Evolutionary conservation across 2,113 vertebrate genomes (phyloP).

Genomic region (Nipponia nippon): DNA sequence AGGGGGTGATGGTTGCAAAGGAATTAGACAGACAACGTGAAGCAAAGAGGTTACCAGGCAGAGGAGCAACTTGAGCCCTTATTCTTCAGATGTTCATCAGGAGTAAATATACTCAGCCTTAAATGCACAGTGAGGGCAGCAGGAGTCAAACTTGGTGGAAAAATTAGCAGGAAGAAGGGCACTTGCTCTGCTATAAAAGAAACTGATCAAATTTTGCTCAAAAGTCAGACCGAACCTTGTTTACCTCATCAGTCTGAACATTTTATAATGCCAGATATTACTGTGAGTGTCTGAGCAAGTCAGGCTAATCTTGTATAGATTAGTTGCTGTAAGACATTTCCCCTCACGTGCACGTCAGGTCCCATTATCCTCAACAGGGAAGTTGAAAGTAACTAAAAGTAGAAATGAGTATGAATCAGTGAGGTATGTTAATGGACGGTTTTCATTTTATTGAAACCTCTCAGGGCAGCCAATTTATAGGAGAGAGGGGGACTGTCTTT

Average conservation of each 20-base stretch:
- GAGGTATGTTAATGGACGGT: neutral
- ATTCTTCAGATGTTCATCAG: neutral
- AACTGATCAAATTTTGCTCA: neutral
- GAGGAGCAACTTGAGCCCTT: neutral
- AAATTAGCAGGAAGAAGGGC: neutral
- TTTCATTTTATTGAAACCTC: neutral
- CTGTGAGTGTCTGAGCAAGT: neutral
- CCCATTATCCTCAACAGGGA: neutral
- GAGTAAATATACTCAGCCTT: neutral
- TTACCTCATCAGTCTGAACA: neutral
- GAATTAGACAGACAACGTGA: neutral
- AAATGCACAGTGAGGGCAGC: neutral
- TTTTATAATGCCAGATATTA: neutral
- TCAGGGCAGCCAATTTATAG: neutral
- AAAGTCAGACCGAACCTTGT: neutral
- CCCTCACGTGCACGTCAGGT: neutral
- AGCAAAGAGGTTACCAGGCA: neutral
- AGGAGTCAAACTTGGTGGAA: neutral
- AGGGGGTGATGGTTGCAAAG: neutral
- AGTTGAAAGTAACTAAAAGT: neutral
- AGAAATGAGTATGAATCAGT: neutral
- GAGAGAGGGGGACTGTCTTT: neutral
- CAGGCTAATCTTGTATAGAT: neutral
- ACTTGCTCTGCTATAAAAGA: neutral
- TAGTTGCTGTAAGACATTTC: neutral